phyloP scores from a whole-genome alignment of 2,888 invertebrate genomes.

The Conchocele bisecta region DNA sequence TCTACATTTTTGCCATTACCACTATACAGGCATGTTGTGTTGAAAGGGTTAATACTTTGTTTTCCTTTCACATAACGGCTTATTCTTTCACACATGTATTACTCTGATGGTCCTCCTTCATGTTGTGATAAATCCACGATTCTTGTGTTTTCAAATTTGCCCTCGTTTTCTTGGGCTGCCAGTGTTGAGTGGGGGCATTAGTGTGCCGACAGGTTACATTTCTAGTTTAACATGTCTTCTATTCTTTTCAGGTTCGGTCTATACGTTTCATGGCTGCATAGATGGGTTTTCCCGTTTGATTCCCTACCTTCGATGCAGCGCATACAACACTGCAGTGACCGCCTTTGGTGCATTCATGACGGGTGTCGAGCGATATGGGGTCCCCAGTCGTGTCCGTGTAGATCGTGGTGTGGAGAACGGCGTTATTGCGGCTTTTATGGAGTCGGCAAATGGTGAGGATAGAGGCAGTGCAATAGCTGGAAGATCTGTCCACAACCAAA shows the following conservation, averaged over 20 bases:
- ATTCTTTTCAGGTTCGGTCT: slow-evolving; percentile 46
- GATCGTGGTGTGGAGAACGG: slow-evolving; percentile 37
- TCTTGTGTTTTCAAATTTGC: too few species aligned
- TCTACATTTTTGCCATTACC: too few species aligned
- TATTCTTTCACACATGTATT: too few species aligned
- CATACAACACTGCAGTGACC: slow-evolving; percentile 16
- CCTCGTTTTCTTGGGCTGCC: too few species aligned
- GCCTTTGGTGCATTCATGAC: slow-evolving; percentile 17
- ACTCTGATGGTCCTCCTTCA: too few species aligned
- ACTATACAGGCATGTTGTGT: too few species aligned
- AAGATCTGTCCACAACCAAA: slow-evolving; percentile 35
- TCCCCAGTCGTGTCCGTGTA: slow-evolving; percentile 29
- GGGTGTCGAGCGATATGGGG: slow-evolving; percentile 17
- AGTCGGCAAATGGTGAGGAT: not conserved
- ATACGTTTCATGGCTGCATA: slow-evolving; percentile 44
- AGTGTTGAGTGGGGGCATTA: too few species aligned
- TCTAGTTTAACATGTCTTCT: too few species aligned
- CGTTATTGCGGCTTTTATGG: slow-evolving; percentile 22
- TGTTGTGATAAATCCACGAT: too few species aligned
- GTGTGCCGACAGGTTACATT: too few species aligned
- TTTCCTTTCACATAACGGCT: too few species aligned
- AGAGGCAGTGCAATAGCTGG: slow-evolving; percentile 25
- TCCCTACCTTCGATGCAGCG: slow-evolving; percentile 8
- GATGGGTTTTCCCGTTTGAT: slow-evolving; percentile 39
- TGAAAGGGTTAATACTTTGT: too few species aligned